Percentiles rank a stretch among this genome's conserved stretches.
phyloP scores from a whole-genome alignment of 2,888 invertebrate species.

The Athalia circularis region DNA sequence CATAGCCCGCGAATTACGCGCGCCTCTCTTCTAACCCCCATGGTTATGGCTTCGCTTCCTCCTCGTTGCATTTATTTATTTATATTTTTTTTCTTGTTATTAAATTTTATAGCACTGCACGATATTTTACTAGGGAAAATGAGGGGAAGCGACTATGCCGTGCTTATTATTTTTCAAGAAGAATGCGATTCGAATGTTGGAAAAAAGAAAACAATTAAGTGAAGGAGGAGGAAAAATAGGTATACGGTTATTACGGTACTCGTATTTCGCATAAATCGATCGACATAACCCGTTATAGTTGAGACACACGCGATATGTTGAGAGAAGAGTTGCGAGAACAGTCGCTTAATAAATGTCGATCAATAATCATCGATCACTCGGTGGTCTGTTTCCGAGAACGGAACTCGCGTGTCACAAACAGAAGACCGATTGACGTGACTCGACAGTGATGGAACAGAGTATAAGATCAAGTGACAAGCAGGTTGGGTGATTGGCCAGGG shows the following conservation, averaged over 20 bases:
- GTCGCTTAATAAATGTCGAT: slow-evolving; percentile 47
- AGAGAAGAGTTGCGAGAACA: slow-evolving; percentile 25
- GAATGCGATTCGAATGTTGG: not conserved
- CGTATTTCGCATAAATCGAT: slow-evolving; percentile 40
- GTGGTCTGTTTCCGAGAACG: slow-evolving; percentile 37
- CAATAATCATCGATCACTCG: slow-evolving; percentile 48
- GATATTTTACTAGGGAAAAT: too few relatives aligned
- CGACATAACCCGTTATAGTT: slow-evolving; percentile 22
- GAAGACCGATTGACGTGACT: slow-evolving; percentile 56
- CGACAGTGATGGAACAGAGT: slow-evolving; percentile 56
- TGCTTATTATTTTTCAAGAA: too few relatives aligned
- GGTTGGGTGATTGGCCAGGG: slow-evolving; percentile 18
- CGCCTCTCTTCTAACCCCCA: slow-evolving; percentile 30
- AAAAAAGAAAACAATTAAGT: not conserved
- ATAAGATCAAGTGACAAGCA: slow-evolving; percentile 47
- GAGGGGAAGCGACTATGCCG: too few relatives aligned
- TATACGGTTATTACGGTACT: not conserved
- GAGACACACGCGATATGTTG: slow-evolving; percentile 31
- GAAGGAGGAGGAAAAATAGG: not conserved
- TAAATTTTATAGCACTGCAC: not conserved
- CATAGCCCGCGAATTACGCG: slow-evolving; percentile 46
- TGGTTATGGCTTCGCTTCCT: not conserved
- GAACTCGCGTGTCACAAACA: slow-evolving; percentile 47
- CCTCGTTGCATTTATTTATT: slow-evolving; percentile 37
- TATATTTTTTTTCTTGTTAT: slow-evolving; percentile 5